Base-by-base conservation (phyloP, 2,113 vertebrate genomes). In the Lycaon pictus region DNA sequence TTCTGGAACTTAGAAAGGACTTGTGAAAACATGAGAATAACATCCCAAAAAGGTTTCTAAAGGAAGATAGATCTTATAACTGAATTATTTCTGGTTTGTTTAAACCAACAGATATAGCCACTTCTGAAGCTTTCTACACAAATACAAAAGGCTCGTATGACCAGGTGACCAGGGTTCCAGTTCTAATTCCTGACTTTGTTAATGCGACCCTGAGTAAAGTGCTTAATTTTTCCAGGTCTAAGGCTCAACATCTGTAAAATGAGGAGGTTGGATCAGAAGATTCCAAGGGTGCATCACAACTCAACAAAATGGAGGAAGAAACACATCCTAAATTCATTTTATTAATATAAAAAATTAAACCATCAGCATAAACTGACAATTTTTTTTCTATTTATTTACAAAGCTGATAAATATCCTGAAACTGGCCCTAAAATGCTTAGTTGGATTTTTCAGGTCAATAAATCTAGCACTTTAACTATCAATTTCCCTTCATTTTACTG, bases 391-490 rank as follows among this genome's bases (percentile, higher is more conserved):
- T 62, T 88, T 97, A 93, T 93, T 97, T 97, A 97, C 69, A 97
- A 97, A 97, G 77, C 81, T 97, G 69, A 93, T 84, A 97, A 96
- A 67, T 90, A 96, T 58, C 97, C 80, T 96, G 55, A 96, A 85
- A 95, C 53, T 69, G 16, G 32, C 72, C 32, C 63, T 96, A 93
- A 93, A 97, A 93, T 89, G 91, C 53, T 93, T 97, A 96, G 69
- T 85, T 94, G 63, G 32, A 92, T 87, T 97, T 86, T 96, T 93
- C 95, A 95, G 93, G 92, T 81, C 90, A 98, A 88, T 96, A 96
- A 97, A 96, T 95, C 76, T 93, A 79, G 79, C 69, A 84, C 90
- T 88, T 96, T 91, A 95, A 97, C 77, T 97, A 96, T 96, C 95
- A 86, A 95, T 96, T 97, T 97, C 71, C 67, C 55, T 90, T 97